Evolutionary conservation across 2,113 vertebrate genomes (phyloP).

Genomic region (Tetraodon nigroviridis): DNA sequence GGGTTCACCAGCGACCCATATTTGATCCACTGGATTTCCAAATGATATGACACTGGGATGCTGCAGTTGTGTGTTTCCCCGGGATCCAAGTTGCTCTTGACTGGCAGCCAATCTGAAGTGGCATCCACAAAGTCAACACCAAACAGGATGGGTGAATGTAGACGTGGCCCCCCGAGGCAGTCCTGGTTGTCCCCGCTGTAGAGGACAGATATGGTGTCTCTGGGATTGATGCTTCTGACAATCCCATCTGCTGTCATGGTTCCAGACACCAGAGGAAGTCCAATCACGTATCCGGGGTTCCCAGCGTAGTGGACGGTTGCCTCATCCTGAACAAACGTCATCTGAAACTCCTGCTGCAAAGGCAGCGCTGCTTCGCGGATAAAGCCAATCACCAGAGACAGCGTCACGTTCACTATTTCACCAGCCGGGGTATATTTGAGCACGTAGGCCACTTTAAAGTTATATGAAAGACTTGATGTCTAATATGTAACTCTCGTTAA

Average conservation of each 20-base stretch:
- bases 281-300: constrained; percentile 73
- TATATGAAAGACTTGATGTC: no score
- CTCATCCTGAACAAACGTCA: constrained; percentile 77
- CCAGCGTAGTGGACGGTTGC: constrained; percentile 55
- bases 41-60: constrained; percentile 79
- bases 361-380: constrained; percentile 52
- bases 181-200: constrained; percentile 74
- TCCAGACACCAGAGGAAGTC: constrained; percentile 71
- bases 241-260: constrained; percentile 70
- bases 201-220: constrained; percentile 78
- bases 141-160: constrained; percentile 81
- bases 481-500: no score
- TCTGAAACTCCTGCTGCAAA: constrained; percentile 81
- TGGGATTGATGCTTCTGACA: constrained; percentile 65
- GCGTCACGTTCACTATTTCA: constrained; percentile 66
- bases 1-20: constrained; percentile 88
- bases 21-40: constrained; percentile 89
- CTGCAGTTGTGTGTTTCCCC: constrained; percentile 73
- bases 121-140: constrained; percentile 77
- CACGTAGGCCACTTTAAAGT: constrained; percentile 70
- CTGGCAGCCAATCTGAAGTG: constrained; percentile 82
- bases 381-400: constrained; percentile 79
- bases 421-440: constrained; percentile 79
- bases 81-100: constrained; percentile 57
- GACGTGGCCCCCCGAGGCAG: constrained; percentile 75